Conservation (phyloP, 2,113 vertebrate genomes). For the Motacilla tschutschensis region DNA sequence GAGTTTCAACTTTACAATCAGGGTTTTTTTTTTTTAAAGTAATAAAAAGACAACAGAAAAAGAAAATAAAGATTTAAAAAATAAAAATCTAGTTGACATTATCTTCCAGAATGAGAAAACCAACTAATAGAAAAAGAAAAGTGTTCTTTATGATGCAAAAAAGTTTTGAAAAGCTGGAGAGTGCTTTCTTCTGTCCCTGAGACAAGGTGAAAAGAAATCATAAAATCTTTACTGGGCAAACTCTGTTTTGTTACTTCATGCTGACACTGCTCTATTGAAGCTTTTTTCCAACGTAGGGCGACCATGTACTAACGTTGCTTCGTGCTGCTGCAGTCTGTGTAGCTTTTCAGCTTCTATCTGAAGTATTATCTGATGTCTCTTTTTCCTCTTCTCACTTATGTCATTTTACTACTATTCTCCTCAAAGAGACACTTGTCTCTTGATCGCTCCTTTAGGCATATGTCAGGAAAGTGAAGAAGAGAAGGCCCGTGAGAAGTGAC, state of each 20-base stretch:
- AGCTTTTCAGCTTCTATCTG: slow-evolving; percentile 26
- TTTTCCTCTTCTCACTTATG: not conserved
- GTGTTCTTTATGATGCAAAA: not conserved
- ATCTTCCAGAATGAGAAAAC: not conserved
- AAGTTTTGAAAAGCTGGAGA: not conserved
- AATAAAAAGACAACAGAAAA: not conserved
- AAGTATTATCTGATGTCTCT: slow-evolving; percentile 13
- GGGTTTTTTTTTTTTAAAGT: not conserved
- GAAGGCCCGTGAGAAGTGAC: not conserved
- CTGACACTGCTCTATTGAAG: slow-evolving; percentile 3
- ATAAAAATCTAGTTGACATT: not conserved
- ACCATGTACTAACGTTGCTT: not conserved
- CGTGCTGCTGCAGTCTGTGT: not conserved
- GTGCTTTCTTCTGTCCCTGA: not conserved
- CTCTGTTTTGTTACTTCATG: slow-evolving; percentile 4
- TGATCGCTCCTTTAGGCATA: not conserved
- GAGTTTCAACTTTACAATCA: not conserved
- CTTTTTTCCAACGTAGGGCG: not conserved
- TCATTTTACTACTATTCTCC: slow-evolving; percentile 12
- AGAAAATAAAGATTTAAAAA: not conserved
- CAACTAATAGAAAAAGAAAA: not conserved
- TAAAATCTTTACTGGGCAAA: not conserved
- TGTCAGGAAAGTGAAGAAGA: not conserved
- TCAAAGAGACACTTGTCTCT: slow-evolving; percentile 22
- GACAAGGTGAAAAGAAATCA: not conserved